Evolutionary conservation across 1,140 invertebrate species (phyloP), one percentile per base, ranked within the genome.

Genomic region (Sesamia nonagrioides): DNA sequence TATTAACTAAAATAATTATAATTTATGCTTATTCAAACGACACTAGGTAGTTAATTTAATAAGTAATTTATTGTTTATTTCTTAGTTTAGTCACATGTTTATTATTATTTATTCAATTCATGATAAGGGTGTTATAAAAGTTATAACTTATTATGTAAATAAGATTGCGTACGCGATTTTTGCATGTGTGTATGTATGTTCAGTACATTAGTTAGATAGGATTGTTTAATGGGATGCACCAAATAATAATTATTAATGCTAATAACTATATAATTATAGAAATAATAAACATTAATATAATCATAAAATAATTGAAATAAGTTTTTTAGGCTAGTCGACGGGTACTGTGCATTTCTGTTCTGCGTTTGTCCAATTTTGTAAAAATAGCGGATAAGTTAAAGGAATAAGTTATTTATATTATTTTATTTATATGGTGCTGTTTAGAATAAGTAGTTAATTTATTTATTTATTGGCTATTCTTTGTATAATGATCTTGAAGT

Each of bases 311-410:
- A 71, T 82, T 80, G 73, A 76, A 84, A 77, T 71, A 82, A 79
- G 80, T 66, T 86, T 82, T 60, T 78, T 94, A 94, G 89, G 88
- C 87, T 93, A 94, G 91, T 94, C 91, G 93, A 94, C 91, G 93
- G 93, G 93, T 92, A 91, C 85, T 88, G 90, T 91, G 91, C 89
- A 92, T 93, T 94, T 93, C 86, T 86, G 42, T 84, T 83, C 84
- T 82, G 86, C 86, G 84, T 83, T 82, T 90, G 93, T 94, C 91
- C 90, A 91, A 91, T 93, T 92, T 93, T 94, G 91, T 94, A 92
- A 84, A 91, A 91, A 90, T 91, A 92, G 84, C 15, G 45, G 82
- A 61, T 85, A 79, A 82, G 78, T 74, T 80, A 77, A 66, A 50
- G 58, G 76, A 56, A 69, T 83, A 82, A 56, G 75, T 63, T 75